Evolutionary conservation across 2,888 invertebrate genomes (phyloP).

Genomic region (Syrista parreyssii): DNA sequence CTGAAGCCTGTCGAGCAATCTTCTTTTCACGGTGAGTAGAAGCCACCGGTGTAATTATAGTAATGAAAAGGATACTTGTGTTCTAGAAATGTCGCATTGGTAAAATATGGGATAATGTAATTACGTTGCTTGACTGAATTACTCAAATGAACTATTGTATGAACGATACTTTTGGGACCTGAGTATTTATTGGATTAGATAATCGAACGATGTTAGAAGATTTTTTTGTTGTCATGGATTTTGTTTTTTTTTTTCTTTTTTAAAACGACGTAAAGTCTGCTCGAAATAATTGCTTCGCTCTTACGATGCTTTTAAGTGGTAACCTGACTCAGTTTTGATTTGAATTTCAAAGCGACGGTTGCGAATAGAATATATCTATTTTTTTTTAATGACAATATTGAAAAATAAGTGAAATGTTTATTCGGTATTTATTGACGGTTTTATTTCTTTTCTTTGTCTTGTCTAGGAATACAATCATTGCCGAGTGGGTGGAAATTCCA

Average conservation of each 20-base stretch:
- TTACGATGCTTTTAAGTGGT: background rate
- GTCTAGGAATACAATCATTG: constrained; percentile 2
- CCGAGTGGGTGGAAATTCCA: constrained; percentile 62
- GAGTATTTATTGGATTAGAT: background rate
- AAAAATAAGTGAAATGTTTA: background rate
- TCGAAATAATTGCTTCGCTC: constrained; percentile 54
- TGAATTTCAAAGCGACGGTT: background rate
- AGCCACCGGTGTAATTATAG: background rate
- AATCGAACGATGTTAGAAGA: background rate
- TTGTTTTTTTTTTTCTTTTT: background rate
- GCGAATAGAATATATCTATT: background rate
- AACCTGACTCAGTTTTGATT: background rate
- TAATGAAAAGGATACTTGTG: background rate
- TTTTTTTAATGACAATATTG: background rate
- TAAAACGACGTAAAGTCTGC: constrained; percentile 29
- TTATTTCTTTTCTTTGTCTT: background rate
- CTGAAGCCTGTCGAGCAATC: background rate
- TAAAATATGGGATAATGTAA: background rate
- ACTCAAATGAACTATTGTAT: background rate
- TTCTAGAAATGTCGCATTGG: background rate
- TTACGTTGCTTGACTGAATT: background rate
- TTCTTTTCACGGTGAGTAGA: background rate
- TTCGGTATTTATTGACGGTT: background rate
- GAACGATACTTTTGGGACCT: background rate
- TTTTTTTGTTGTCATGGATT: background rate